Conservation (phyloP, 2,888 invertebrate species). For the Nephrotoma flavescens region DNA sequence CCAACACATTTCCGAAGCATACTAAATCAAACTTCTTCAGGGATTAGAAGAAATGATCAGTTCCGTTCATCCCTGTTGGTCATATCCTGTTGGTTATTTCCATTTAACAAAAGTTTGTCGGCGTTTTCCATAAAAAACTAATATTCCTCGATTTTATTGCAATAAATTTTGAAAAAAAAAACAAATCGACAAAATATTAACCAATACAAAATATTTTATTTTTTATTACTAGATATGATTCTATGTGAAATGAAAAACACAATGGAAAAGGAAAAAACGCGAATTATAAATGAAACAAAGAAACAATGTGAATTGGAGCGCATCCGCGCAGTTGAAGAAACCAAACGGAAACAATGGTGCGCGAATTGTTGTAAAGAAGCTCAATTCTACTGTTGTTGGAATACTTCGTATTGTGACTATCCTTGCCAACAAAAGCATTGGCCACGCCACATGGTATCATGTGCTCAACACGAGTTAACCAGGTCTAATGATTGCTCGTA, state of each 20-base stretch:
- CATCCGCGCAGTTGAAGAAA: constrained; percentile 49
- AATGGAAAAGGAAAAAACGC: constrained; percentile 53
- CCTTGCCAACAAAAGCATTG: constrained; percentile 79
- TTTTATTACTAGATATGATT: constrained; percentile 36
- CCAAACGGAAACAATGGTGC: constrained; percentile 88
- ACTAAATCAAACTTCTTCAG: too few species aligned
- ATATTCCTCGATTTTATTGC: too few species aligned
- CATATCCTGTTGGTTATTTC: too few species aligned
- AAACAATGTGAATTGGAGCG: constrained; percentile 53
- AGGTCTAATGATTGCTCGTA: not conserved
- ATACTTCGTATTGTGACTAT: constrained; percentile 85
- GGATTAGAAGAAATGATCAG: too few species aligned
- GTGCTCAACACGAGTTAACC: constrained; percentile 18
- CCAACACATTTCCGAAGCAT: too few species aligned
- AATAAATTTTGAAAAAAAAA: too few species aligned
- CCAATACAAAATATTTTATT: not conserved
- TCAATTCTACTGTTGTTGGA: constrained; percentile 91
- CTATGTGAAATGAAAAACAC: constrained; percentile 53
- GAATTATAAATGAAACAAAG: constrained; percentile 47
- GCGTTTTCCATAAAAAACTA: too few species aligned
- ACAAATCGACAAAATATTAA: too few species aligned
- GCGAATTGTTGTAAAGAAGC: constrained; percentile 77
- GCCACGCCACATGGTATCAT: constrained; percentile 46
- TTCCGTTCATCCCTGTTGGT: too few species aligned
- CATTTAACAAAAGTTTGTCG: too few species aligned